Percentiles rank a stretch among this genome's conserved stretches.
These are phyloP conservation scores for Lordiphosa stackelbergi DNA, from an alignment of 1,140 invertebrate genomes.

Conservation along the genomic window DNA sequence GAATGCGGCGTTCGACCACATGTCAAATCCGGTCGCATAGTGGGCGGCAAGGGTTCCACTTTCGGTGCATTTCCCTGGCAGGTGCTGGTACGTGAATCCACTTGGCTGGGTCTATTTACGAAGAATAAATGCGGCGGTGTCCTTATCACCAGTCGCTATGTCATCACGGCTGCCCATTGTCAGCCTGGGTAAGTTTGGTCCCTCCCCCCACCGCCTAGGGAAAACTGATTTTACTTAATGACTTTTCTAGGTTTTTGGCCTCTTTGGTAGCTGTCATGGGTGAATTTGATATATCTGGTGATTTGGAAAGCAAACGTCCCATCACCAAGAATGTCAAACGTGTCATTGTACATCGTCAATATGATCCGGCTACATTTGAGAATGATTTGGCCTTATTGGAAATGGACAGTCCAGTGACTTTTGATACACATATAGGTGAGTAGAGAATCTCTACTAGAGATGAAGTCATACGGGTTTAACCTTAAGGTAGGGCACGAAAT, in stretches of 20 bases:
- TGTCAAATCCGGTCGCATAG: conserved; percentile 88
- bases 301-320: conserved; percentile 86
- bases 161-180: conserved; percentile 95
- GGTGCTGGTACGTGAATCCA: conserved; percentile 92
- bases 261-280: conserved; percentile 93
- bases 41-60: conserved; percentile 90
- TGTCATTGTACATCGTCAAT: conserved; percentile 92
- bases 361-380: conserved; percentile 93
- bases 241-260: conserved; percentile 85
- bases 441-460: no score
- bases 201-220: background rate
- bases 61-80: conserved; percentile 97
- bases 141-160: conserved; percentile 89
- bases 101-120: conserved; percentile 95
- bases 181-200: conserved; percentile 89
- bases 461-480: no score
- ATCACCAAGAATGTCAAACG: conserved; percentile 89
- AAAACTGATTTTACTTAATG: background rate
- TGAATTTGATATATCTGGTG: conserved; percentile 91
- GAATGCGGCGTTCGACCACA: conserved; percentile 92
- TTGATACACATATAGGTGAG: conserved; percentile 89
- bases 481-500: no score
- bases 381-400: conserved; percentile 93
- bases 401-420: conserved; percentile 88
- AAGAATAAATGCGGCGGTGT: conserved; percentile 98